phyloP scores from a whole-genome alignment of 2,797 vertebrate species.

The Rhincodon typus region DNA sequence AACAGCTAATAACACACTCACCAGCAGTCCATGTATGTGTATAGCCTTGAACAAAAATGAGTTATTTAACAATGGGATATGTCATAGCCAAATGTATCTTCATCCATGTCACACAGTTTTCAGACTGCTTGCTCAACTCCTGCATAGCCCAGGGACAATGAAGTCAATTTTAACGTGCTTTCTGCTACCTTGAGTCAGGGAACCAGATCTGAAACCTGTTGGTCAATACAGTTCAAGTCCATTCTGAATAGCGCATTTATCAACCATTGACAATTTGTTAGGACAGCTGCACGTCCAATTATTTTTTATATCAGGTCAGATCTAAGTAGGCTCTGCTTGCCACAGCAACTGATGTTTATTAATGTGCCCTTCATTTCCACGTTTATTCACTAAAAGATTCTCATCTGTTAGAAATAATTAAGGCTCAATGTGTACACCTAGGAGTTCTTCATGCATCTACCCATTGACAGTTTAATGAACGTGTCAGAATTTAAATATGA shows the following conservation, averaged over 20 bases:
- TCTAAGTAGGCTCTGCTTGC: not conserved
- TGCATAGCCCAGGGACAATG: not conserved
- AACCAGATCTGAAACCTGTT: not conserved
- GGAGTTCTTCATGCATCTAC: not conserved
- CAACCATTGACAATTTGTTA: not conserved
- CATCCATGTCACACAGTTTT: not conserved
- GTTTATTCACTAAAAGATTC: not conserved
- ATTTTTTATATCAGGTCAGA: not conserved
- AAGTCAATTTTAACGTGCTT: not conserved
- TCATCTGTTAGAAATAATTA: not conserved
- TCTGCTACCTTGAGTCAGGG: not conserved
- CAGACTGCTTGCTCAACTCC: not conserved
- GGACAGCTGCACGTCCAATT: not conserved
- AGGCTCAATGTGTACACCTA: not conserved
- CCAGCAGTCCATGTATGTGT: not conserved
- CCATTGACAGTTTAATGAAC: constrained; percentile 29
- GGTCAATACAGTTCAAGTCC: not conserved
- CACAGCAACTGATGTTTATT: not conserved
- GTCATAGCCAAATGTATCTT: not conserved
- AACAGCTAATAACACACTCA: not conserved
- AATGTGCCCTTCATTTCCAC: not conserved
- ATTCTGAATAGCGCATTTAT: not conserved
- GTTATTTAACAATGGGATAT: not conserved
- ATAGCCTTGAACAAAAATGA: not conserved
- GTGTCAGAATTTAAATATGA: constrained; percentile 29